Base-by-base conservation (phyloP, 2,113 vertebrate species). In the Callocephalon fimbriatum region DNA sequence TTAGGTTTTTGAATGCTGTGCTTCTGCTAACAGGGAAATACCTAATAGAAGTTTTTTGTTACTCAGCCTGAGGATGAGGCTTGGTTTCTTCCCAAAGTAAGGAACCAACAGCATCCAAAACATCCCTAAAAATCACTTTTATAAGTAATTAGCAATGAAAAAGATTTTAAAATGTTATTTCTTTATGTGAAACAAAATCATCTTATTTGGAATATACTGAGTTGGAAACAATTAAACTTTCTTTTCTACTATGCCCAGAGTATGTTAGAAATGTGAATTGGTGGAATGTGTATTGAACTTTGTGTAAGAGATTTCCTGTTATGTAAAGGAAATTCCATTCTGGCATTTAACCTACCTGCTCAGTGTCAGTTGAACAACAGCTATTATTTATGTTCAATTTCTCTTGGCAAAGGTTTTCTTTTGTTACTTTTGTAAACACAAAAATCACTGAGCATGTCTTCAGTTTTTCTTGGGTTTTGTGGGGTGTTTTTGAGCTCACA, bases 71-170 rank as follows among this genome's bases (percentile, higher is more conserved):
- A 82, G 62, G 27, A 13, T 14, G 81, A 62, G 47, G 42, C 13
- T 38, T 6, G 0, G 1, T 35, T 88, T 44, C 27, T 25, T 56
- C 10, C 9, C 5, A 21, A 2, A 26, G 2, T 31, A 70, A 58
- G 42, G 38, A 59, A 72, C 4, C 1, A 5, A 29, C 25, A 67
- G 8, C 8, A 31, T 58, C 26, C 31, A 78, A 56, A 81, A 37
- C 4, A 9, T 22, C 23, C 47, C 25, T 56, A n/a, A 70, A 90
- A 87, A 23, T 21, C 77, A 7, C 12, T 59, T 45, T 7, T 71
- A 2, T 32, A 62, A 32, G 26, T 37, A 67, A 61, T 75, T 37
- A 84, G 5, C 32, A 51, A 26, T 48, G 26, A n/a, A 75, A 81
- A 85, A 14, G 5, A 31, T 23, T 75, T 74, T 59, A 22, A 44